Conservation (phyloP, 2,113 vertebrate genomes). For the Narcine bancroftii region DNA sequence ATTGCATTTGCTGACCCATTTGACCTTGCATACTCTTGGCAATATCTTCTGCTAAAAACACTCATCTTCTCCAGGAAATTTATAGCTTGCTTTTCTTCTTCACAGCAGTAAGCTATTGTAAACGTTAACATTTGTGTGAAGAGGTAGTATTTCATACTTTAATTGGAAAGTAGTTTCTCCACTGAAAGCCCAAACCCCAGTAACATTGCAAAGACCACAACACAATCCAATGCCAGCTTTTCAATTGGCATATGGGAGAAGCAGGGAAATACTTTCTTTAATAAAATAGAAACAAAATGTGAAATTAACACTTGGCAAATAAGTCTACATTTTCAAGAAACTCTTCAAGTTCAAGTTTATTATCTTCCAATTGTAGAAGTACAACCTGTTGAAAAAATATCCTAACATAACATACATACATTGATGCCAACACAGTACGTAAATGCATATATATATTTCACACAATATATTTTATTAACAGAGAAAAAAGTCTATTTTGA, state of each 20-base stretch:
- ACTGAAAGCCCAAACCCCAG: background rate
- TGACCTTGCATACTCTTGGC: background rate
- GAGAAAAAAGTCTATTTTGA: background rate
- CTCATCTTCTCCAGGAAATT: background rate
- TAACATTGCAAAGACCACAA: background rate
- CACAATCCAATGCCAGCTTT: background rate
- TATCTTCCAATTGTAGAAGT: too few relatives aligned
- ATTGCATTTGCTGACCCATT: background rate
- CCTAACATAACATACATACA: too few relatives aligned
- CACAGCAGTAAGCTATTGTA: background rate
- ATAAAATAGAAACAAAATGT: background rate
- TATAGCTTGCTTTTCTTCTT: background rate
- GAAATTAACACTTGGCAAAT: background rate
- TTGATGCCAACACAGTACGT: too few relatives aligned
- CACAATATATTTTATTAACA: background rate
- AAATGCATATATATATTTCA: too few relatives aligned
- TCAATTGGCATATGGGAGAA: background rate
- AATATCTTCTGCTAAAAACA: background rate
- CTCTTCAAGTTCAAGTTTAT: too few relatives aligned
- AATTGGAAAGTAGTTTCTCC: background rate
- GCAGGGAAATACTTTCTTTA: background rate
- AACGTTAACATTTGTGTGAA: background rate
- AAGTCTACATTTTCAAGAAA: background rate
- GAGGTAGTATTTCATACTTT: background rate
- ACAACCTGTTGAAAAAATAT: too few relatives aligned